Evolutionary conservation across 2,888 invertebrate genomes (phyloP), one percentile per base, ranked within the genome.

Genomic region (Onthophagus sagittarius): DNA sequence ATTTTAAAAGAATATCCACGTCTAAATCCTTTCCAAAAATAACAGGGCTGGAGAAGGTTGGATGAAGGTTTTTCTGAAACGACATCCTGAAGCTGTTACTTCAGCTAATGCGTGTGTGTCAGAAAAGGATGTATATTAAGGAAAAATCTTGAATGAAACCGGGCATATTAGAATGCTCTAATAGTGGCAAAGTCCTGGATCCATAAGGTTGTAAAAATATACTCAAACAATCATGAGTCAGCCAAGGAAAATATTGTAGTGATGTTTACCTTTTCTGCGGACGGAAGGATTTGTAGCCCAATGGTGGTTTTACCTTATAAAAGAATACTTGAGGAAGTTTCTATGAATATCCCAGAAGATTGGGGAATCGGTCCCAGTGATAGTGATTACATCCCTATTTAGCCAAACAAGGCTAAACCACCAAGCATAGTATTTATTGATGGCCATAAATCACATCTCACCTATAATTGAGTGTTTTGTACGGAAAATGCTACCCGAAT

Each of bases 311-410:
- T 78, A 67, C 76, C 77, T 62, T 79, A 80, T 63, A 74, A 80
- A 70, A 75, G 77, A 77, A 79, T 82, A 14, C 79, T 79, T 32
- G 76, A 79, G 77, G 79, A 79, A 77, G 76, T 75, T 62, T 53
- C 23, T 62, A 67, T 76, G n/a, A 74, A 78, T 63, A 79, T 78
- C 11, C 2, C 2, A 53, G 39, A 53, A 4, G 71, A 77, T 75
- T 81, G 81, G 81, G 81, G 79, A 32, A 75, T 79, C 63, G 81
- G 79, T 6, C 72, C 78, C 73, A 77, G 77, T 71, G 81, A 81
- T n/a, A 81, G 79, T 76, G 81, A 81, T 1, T 80, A 80, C 80
- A 82, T 81, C 81, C 81, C 79, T 6, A 72, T 78, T 11, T 77
- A 79, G 76, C 76, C 78, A 23, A 23, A 23, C 1, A 23, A 2